Percentiles rank a stretch among this genome's conserved stretches.
phyloP scores from a whole-genome alignment of 2,797 vertebrate genomes.

The Decapterus maruadsi region DNA sequence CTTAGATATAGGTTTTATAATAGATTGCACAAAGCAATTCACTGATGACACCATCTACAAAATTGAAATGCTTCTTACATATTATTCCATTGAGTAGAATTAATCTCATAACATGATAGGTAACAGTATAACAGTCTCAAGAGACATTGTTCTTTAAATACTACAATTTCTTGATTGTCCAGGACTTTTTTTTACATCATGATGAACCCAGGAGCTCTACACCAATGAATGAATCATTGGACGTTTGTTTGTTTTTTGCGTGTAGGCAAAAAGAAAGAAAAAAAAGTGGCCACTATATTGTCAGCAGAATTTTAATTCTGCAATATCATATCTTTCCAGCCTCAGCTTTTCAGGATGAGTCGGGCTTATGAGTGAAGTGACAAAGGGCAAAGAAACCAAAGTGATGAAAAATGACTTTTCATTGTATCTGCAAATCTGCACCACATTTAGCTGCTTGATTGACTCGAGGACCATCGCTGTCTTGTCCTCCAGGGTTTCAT shows the following conservation, averaged over 20 bases:
- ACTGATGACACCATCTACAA: no score
- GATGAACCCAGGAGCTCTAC: neutral
- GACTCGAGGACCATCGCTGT: constrained; percentile 9
- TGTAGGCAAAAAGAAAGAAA: neutral
- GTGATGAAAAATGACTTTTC: constrained; percentile 6
- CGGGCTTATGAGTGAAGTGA: neutral
- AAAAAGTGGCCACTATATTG: neutral
- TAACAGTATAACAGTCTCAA: no score
- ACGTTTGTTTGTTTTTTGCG: neutral
- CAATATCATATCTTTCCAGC: neutral
- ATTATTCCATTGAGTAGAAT: no score
- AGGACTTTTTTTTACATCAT: no score
- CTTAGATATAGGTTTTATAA: no score
- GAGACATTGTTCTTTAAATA: no score
- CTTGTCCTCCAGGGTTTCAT: constrained; percentile 89
- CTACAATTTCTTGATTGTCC: no score
- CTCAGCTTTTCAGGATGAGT: neutral
- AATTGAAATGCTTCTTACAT: no score
- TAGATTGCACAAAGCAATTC: no score
- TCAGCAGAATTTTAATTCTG: neutral
- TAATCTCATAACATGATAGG: no score
- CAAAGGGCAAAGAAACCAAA: neutral
- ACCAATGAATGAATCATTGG: neutral
- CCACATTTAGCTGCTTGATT: constrained; percentile 19
- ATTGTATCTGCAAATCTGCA: constrained; percentile 26